Base-by-base conservation (phyloP, 2,888 invertebrate species). In the Platycheirus rosarum region DNA sequence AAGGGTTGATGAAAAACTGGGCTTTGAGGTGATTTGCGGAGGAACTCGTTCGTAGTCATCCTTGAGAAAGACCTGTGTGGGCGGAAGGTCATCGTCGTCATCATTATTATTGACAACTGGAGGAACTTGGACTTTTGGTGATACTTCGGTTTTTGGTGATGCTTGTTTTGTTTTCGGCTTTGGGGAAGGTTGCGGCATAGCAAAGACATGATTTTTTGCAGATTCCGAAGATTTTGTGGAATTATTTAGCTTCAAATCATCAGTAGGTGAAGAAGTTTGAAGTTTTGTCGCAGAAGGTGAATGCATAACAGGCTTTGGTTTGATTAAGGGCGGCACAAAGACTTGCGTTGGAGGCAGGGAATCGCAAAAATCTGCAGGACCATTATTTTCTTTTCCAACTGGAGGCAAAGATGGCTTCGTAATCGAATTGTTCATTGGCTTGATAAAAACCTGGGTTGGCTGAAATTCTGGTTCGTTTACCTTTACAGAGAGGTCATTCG, bases 41-140 rank as follows among this genome's bases (percentile, higher is more conserved):
- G 51, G 37, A 26, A 26, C 26, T 6, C 6, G 2, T 26, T 26
- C 4, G 14, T 60, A 26, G 0, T 40, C 40, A 2, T 37, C 20
- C 16, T 26, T 60, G 2, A 65, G n/a, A 23, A 82, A 82, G 16
- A 82, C 77, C 57, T 82, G 82, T 13, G 82, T 82, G 0, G 82
- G 77, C 2, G 82, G 82, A n/a, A 82, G 66, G 26, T 82, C 63
- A 1, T 63, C 62, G 5, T 57, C 57, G 11, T 44, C 53, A 5
- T 55, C 68, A n/a, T 75, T 60, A 29, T 20, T 11, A 23, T 8
- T 32, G 3, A 8, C 29, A 8, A 4, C 8, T 8, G 18, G 20
- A 42, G 44, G 8, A 9, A 20, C 2, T 40, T 20, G 20, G 3
- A 9, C 1, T 16, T 16, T 20, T 4, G 32, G 55, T 20, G 48